phyloP scores from a whole-genome alignment of 2,888 invertebrate genomes.

The Octodonta nipae region DNA sequence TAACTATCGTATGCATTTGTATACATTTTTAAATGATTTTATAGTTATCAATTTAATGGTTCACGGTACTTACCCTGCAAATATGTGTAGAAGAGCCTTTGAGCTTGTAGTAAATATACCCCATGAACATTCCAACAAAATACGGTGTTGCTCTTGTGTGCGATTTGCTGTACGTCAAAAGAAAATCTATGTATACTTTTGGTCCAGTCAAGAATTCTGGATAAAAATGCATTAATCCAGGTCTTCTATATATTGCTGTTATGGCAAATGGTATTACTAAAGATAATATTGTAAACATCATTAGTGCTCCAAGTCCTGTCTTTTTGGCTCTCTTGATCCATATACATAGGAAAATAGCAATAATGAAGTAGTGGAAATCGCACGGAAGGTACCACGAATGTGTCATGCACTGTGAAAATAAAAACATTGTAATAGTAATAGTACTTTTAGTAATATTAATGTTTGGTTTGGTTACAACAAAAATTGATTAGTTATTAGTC shows the following conservation, averaged over 20 bases:
- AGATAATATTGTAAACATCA: conserved; percentile 32
- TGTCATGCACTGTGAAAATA: conserved; percentile 48
- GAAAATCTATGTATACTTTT: conserved; percentile 40
- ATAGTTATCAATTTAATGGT: not conserved
- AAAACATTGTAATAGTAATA: too few relatives aligned
- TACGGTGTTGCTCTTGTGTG: conserved; percentile 48
- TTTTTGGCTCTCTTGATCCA: conserved; percentile 35
- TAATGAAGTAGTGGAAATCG: conserved; percentile 54
- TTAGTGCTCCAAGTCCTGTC: conserved; percentile 33
- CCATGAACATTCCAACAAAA: conserved; percentile 44
- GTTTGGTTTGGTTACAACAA: too few relatives aligned
- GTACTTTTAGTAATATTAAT: too few relatives aligned
- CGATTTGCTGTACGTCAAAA: conserved; percentile 44
- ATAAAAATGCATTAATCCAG: conserved; percentile 44
- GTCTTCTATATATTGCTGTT: conserved; percentile 38
- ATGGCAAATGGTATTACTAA: conserved; percentile 40
- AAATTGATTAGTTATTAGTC: too few relatives aligned
- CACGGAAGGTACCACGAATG: conserved; percentile 58
- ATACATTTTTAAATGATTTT: not conserved
- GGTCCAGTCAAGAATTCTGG: conserved; percentile 42
- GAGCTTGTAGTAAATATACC: conserved; percentile 36
- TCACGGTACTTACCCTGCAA: conserved; percentile 26
- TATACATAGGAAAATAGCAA: conserved; percentile 39
- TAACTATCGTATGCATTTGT: too few relatives aligned
- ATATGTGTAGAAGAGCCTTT: conserved; percentile 25